Evolutionary conservation across 1,140 invertebrate genomes (phyloP).

Genomic region (Wasmannia auropunctata): DNA sequence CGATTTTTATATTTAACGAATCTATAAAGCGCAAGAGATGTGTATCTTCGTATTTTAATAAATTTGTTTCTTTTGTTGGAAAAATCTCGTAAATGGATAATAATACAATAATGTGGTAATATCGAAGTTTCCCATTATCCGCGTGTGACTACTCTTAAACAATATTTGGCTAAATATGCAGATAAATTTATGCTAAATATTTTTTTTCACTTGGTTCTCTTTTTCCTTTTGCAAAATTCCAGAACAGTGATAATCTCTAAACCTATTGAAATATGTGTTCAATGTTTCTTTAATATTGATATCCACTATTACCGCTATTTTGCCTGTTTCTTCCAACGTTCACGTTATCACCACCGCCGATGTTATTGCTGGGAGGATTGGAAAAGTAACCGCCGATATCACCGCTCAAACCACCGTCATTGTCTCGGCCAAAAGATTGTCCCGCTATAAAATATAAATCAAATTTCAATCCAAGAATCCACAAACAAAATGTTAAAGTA

Average conservation of each 20-base stretch:
- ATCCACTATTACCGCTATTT: constrained; percentile 76
- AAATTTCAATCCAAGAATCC: neutral
- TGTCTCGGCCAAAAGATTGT: constrained; percentile 12
- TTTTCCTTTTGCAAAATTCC: neutral
- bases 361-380: constrained; percentile 3
- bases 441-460: constrained; percentile 4
- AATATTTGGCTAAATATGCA: constrained; percentile 14
- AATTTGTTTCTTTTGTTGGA: neutral
- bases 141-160: neutral
- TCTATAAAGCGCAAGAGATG: neutral
- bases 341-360: constrained; percentile 58
- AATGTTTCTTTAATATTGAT: constrained; percentile 80
- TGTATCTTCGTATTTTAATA: neutral
- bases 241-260: neutral
- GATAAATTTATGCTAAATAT: neutral
- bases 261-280: constrained; percentile 28
- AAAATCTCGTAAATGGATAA: neutral
- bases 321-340: constrained; percentile 56
- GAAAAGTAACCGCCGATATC: constrained; percentile 13
- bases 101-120: neutral
- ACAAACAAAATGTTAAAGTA: neutral
- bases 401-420: neutral
- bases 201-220: neutral
- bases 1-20: neutral
- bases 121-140: neutral